Base-by-base conservation (phyloP, 2,888 invertebrate species). In the Papilio demoleus region DNA sequence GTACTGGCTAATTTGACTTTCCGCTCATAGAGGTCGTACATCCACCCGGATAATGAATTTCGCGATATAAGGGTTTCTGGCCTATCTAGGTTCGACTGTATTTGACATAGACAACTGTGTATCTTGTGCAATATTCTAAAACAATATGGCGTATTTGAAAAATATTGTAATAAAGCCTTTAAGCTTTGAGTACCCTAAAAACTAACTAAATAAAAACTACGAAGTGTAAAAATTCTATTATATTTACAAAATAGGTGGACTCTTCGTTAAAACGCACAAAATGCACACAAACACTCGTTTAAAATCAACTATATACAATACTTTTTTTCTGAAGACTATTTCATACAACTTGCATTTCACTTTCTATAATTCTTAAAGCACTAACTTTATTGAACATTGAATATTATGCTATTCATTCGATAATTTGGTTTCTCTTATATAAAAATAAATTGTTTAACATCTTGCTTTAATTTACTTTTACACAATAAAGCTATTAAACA, bases 181-280 rank as follows among this genome's bases (percentile, higher is more conserved):
- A 85, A 40, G 40, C 40, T 68, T 61, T 36, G 31, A 47, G 77
- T 80, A 81, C 77, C 79, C 82, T 81, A 83, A 79, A 74, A 75
- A 76, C 73, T 76, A 76, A 22, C 79, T 82, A 82, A 79, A 78
- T 80, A 82, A 79, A 77, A 78, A 80, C 79, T 85, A 85, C 79
- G 81, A 85, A 83, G 87, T 90, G 90, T 91, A 90, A 89, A 89
- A 91, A 91, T 85, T 86, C 87, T 88, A 87, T 85, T 82, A 47
- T 89, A 92, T 90, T 89, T 92, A 92, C 91, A 92, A 89, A 90
- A 90, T 90, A 92, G 92, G 92, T 92, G 92, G 92, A 90, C 88
- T 90, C 86, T 92, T 92, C 91, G 90, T 89, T 87, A 86, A 84
- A 89, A 87, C 85, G 82, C 81, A 84, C 84, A 84, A 83, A 88